phyloP scores from a whole-genome alignment of 2,113 vertebrate species.

The Catharus fuscescens region DNA sequence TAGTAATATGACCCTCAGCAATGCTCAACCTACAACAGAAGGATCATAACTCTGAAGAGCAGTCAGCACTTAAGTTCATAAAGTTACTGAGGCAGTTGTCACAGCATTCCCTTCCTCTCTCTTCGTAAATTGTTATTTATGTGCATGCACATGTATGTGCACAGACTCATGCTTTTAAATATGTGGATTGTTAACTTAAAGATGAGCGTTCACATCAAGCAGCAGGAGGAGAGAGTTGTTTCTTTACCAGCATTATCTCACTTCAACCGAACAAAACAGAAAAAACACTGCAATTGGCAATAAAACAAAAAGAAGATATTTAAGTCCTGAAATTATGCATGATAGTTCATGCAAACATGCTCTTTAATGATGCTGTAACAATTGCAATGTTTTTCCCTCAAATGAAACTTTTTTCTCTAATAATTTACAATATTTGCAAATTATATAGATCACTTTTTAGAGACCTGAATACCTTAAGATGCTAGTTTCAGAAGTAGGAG shows the following conservation, averaged over 20 bases:
- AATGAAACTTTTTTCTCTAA: background rate
- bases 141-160: background rate
- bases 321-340: background rate
- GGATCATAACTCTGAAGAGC: background rate
- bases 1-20: slow-evolving; percentile 18
- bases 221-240: background rate
- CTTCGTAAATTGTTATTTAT: background rate
- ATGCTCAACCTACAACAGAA: slow-evolving; percentile 29
- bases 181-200: background rate
- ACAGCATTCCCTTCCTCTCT: background rate
- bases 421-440: background rate
- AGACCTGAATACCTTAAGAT: background rate
- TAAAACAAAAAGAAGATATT: background rate
- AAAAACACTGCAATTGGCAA: background rate
- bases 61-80: slow-evolving; percentile 41
- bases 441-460: background rate
- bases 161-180: background rate
- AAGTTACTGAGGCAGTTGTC: slow-evolving; percentile 13
- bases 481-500: background rate
- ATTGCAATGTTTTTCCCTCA: background rate
- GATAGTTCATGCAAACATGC: background rate
- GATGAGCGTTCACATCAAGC: background rate
- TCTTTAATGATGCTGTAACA: background rate
- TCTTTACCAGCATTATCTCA: background rate
- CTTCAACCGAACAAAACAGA: background rate